phyloP scores from a whole-genome alignment of 2,797 vertebrate species.

The Diplodus sargus region DNA sequence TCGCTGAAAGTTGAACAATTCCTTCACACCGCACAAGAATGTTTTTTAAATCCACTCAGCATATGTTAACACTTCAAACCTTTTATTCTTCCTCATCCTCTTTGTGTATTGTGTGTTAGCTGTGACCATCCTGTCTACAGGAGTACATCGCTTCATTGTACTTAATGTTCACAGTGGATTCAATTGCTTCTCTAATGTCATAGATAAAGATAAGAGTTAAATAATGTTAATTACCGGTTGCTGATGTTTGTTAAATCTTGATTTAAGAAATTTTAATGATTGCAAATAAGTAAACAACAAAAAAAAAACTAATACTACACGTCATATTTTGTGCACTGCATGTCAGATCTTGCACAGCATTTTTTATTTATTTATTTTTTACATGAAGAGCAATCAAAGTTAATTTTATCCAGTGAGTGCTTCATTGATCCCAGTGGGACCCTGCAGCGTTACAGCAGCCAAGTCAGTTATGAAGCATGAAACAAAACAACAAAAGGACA shows the following conservation, averaged over 20 bases:
- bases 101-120: constrained; percentile 14
- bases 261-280: neutral
- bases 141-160: neutral
- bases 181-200: neutral
- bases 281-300: neutral
- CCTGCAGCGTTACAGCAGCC: neutral
- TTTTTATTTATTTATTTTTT: neutral
- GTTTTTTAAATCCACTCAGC: constrained; percentile 12
- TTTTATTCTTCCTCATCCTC: neutral
- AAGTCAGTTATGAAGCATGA: neutral
- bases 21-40: constrained; percentile 38
- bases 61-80: neutral
- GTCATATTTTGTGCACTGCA: neutral
- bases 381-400: neutral
- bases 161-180: neutral
- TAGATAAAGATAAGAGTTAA: neutral
- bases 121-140: neutral
- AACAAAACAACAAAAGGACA: constrained; percentile 4
- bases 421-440: neutral
- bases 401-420: neutral
- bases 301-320: neutral
- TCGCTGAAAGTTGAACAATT: constrained; percentile 43
- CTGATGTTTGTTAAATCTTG: neutral
- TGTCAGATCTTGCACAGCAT: neutral
- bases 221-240: neutral